phyloP scores from a whole-genome alignment of 2,113 vertebrate species.

The Podocnemis expansa region DNA sequence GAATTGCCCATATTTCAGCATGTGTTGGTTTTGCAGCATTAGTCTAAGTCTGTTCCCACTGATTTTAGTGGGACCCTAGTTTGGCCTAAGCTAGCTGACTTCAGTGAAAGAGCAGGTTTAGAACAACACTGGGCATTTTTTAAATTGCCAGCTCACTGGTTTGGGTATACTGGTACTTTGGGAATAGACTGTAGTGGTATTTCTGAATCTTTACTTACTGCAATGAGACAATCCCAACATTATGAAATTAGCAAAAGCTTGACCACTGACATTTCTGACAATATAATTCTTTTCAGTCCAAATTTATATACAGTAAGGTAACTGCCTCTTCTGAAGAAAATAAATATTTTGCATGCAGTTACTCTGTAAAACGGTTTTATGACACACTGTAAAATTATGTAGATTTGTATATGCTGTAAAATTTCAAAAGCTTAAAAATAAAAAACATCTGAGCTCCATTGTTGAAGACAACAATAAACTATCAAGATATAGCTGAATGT shows the following conservation, averaged over 20 bases:
- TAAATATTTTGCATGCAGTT: background rate
- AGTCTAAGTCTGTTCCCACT: background rate
- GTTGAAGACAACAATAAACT: background rate
- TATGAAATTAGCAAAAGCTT: background rate
- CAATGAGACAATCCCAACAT: background rate
- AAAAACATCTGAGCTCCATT: background rate
- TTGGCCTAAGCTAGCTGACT: too few relatives aligned
- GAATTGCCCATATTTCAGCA: background rate
- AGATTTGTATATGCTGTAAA: background rate
- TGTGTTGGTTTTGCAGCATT: background rate
- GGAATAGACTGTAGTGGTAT: background rate
- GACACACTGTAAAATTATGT: background rate
- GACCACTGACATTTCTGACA: background rate
- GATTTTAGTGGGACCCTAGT: background rate
- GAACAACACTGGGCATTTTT: background rate
- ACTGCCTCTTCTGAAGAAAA: background rate
- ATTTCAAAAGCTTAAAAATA: background rate
- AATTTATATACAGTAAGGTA: background rate
- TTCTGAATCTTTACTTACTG: background rate
- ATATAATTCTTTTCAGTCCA: background rate
- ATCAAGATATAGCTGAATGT: background rate
- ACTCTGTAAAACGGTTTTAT: background rate
- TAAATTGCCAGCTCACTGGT: background rate
- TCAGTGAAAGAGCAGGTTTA: too few relatives aligned
- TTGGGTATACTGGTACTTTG: background rate